Base-by-base conservation (phyloP, 2,888 invertebrate species). In the Drosophila neonasuta region DNA sequence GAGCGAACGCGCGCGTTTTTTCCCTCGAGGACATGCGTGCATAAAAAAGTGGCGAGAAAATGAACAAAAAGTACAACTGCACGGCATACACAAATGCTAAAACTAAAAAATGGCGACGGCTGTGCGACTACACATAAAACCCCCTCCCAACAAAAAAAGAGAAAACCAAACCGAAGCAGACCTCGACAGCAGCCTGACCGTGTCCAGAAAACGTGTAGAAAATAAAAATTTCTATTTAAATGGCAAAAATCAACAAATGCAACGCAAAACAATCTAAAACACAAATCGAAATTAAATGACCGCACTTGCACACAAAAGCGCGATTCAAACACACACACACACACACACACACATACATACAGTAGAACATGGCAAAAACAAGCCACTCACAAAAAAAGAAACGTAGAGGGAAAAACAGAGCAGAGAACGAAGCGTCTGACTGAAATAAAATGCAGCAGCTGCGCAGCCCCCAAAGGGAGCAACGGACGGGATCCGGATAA, bases 201-300 rank as follows among this genome's bases (percentile, higher is more conserved):
- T 70, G 72, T 80, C 74, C 73, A 71, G 71, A 61, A 84, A 84
- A 84, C 83, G 83, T 83, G 83, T 84, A 75, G 77, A 83, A 83
- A 86, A 83, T 83, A 83, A 83, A 83, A 84, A 83, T 83, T 83
- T 83, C 82, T 83, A 83, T 83, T 83, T 83, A 83, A 83, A 83
- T 83, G 83, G 83, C 86, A 86, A 84, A 84, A 84, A 84, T 84
- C 84, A 84, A 84, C 87, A 85, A 84, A 84, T 84, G 86, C 84
- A 84, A 84, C 87, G 73, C 84, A 85, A 87, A 86, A 86, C 87
- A 88, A 87, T 88, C 88, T 86, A 88, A 88, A 88, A 88, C 86
- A 88, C 88, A 88, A 88, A 88, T 88, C 88, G 88, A 88, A 88
- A 88, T 88, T 88, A 88, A 88, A 88, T 88, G 88, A 88, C 88